Base-by-base conservation (phyloP, 2,888 invertebrate genomes). In the Coleophora flavipennella region DNA sequence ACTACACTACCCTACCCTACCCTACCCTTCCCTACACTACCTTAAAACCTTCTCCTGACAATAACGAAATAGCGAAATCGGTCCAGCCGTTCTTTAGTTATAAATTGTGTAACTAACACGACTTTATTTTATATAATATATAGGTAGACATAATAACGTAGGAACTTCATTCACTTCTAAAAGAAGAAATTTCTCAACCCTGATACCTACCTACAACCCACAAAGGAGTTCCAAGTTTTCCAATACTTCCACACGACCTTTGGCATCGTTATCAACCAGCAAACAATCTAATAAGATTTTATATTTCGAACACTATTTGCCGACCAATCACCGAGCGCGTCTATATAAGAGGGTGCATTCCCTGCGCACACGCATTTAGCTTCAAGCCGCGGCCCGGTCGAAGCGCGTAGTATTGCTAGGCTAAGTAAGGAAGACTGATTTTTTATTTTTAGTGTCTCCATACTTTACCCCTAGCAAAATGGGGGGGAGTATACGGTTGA, bases 401-500 rank as follows among this genome's bases (percentile, higher is more conserved):
- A 55, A 64, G 53, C 51, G 55, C 44, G 52, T 60, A 73, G 76
- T 76, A 78, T 76, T 75, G 57, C 59, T 62, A 68, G 63, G 36
- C 49, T 67, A 65, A 68, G 65, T 46, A 51, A 50, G 44, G 36
- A 38, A 75, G 77, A 81, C 80, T 83, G 80, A 76, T 57, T 53
- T 48, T 48, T 34, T 49, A 44, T 42, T 49, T 53, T 65, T 61
- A 67, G 70, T 45, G 41, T 40, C 43, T 41, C 66, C 65, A 48
- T 46, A 61, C 62, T 65, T 62, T 57, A 60, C 77, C 83, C 80
- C 67, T 53, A 49, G 40, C 55, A 79, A 55, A 46, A 83, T 83
- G 83, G 83, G 80, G 80, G 63, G 59, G 51, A 58, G 57, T 76
- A 73, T 59, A 53, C 60, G n/a, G 40, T 68, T 69, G 49, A 57